These are phyloP conservation scores for Pocillopora meandrina DNA, from an alignment of 92 coral and sea anemone species.

Conservation along the genomic window DNA sequence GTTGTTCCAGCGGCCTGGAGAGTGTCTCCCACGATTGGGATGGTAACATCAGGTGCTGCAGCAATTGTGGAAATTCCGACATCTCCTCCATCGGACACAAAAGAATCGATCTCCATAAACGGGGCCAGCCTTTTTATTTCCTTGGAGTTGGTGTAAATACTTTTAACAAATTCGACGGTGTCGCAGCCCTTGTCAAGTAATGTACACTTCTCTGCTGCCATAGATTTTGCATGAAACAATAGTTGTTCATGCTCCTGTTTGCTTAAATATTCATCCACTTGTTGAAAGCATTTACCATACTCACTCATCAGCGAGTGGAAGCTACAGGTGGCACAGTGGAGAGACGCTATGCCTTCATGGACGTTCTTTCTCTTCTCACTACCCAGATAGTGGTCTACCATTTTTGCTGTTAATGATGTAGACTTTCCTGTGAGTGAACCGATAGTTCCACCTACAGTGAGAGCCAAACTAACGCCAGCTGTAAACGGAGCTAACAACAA, in stretches of 20 bases:
- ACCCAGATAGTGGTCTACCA: background rate
- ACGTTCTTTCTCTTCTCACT: constrained; percentile 3
- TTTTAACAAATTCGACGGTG: background rate
- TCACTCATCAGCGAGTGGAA: constrained; percentile 22
- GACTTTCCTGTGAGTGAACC: background rate
- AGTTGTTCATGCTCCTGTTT: background rate
- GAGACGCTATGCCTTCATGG: constrained; percentile 12
- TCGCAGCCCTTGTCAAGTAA: background rate
- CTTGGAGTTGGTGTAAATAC: background rate
- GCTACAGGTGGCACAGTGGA: constrained; percentile 5
- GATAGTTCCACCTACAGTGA: background rate
- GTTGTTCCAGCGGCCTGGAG: too few relatives aligned
- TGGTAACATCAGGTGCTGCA: too few relatives aligned
- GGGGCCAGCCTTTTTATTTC: constrained; percentile 2
- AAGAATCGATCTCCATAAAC: constrained; percentile 19
- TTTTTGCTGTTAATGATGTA: background rate
- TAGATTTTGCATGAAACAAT: background rate
- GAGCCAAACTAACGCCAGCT: constrained; percentile 2
- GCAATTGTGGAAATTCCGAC: constrained; percentile 1
- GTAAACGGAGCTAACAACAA: constrained; percentile 3
- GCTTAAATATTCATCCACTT: constrained; percentile 4
- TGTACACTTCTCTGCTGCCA: background rate
- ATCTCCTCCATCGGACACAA: background rate
- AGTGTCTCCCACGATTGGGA: too few relatives aligned
- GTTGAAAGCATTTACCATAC: background rate